A percentile compares a stretch with the other conserved stretches of the same genome.
Evolutionary conservation across 1,140 invertebrate species (phyloP).

Genomic region (honey bee (Apis mellifera)): DNA sequence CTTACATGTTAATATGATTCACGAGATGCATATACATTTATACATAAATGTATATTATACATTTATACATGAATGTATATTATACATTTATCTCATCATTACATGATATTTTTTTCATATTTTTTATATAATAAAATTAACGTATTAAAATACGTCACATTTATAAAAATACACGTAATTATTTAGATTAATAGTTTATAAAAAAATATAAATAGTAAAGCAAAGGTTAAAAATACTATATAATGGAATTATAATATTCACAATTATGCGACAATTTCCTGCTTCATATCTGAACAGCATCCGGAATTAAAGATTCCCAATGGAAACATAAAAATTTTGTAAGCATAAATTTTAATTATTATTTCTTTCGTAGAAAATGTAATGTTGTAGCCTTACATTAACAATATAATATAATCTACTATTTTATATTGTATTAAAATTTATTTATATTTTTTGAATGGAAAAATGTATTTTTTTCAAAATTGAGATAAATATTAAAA

Average conservation of each 20-base stretch:
- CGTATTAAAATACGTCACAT: background rate
- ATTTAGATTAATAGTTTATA: no score
- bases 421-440: background rate
- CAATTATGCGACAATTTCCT: conserved; percentile 24
- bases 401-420: background rate
- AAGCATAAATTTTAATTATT: conserved; percentile 28
- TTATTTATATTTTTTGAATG: background rate
- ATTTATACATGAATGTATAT: no score
- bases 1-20: background rate
- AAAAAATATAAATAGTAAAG: background rate
- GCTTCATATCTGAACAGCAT: conserved; percentile 32
- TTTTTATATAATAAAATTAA: background rate
- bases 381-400: background rate
- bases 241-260: background rate
- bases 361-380: background rate
- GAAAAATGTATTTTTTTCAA: no score
- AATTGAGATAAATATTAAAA: no score
- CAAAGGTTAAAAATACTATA: background rate
- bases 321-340: conserved; percentile 15
- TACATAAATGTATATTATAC: background rate
- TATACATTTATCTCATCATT: conserved; percentile 5
- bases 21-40: background rate
- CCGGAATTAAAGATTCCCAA: conserved; percentile 24
- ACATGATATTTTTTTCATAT: background rate
- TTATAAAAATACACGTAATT: background rate